phyloP scores from a whole-genome alignment of 1,140 invertebrate genomes.

The Orussus abietinus region DNA sequence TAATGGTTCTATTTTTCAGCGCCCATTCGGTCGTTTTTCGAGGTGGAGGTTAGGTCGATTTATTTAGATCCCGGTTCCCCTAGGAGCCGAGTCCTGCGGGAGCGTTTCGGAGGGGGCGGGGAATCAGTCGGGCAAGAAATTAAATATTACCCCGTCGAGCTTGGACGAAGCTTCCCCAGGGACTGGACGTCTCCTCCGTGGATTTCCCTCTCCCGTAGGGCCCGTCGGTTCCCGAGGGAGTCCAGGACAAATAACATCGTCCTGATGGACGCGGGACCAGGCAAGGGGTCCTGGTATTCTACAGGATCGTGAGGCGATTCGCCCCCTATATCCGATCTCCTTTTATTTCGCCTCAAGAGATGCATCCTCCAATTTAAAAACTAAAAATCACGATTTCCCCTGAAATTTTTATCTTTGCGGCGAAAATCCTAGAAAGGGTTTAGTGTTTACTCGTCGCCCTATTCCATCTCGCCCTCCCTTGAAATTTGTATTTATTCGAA shows the following conservation, averaged over 20 bases:
- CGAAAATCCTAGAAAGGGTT: too few relatives aligned
- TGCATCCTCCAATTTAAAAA: too few relatives aligned
- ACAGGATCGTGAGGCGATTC: too few relatives aligned
- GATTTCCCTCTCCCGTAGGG: constrained; percentile 2
- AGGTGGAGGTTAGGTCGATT: constrained; percentile 2
- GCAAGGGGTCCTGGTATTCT: constrained; percentile 27
- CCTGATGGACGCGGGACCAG: constrained; percentile 25
- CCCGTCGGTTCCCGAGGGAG: constrained; percentile 22
- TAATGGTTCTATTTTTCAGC: constrained; percentile 17
- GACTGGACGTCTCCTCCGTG: constrained; percentile 3
- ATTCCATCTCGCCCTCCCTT: too few relatives aligned
- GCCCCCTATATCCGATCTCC: too few relatives aligned
- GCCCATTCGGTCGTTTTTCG: constrained; percentile 3
- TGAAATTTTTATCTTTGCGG: too few relatives aligned
- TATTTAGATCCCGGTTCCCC: too few relatives aligned
- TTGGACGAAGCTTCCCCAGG: constrained; percentile 4
- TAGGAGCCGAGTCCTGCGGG: not conserved
- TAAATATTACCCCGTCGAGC: constrained; percentile 36
- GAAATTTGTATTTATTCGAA: too few relatives aligned
- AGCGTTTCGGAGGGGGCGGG: constrained; percentile 8
- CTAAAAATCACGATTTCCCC: too few relatives aligned
- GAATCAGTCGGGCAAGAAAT: constrained; percentile 41
- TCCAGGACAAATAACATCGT: constrained; percentile 32
- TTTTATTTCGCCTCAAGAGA: too few relatives aligned
- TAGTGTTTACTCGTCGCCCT: too few relatives aligned